Percentiles rank a stretch among this genome's conserved stretches.
These are phyloP conservation scores for Thereuonema tuberculata DNA, from an alignment of 1,140 invertebrate genomes.

Conservation along the genomic window DNA sequence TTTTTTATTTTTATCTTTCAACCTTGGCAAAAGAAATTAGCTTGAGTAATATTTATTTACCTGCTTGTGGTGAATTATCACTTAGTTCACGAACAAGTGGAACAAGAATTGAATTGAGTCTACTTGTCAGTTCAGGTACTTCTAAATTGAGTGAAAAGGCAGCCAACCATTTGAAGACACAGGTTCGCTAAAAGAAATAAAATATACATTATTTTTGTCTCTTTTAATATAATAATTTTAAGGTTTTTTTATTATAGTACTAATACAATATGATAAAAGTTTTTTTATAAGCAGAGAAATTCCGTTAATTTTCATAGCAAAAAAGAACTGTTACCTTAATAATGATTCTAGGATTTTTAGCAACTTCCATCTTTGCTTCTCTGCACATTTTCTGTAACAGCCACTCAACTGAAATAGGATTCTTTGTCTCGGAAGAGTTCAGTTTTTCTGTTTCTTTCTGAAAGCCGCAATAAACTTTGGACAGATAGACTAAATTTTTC, in stretches of 20 bases:
- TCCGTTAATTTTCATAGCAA: too few relatives aligned
- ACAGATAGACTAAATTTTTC: too few relatives aligned
- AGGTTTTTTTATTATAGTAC: too few relatives aligned
- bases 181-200: conserved; percentile 39
- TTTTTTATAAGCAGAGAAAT: too few relatives aligned
- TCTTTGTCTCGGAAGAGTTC: too few relatives aligned
- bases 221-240: too few relatives aligned
- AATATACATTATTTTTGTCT: conserved; percentile 14
- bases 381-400: conserved; percentile 49
- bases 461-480: too few relatives aligned
- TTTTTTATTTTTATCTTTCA: too few relatives aligned
- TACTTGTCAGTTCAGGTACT: conserved; percentile 32
- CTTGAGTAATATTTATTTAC: too few relatives aligned
- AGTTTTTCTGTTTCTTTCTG: too few relatives aligned
- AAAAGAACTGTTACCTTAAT: conserved; percentile 37
- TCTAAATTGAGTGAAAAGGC: conserved; percentile 44
- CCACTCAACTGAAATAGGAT: conserved; percentile 38
- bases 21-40: too few relatives aligned
- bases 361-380: conserved; percentile 55
- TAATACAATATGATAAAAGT: too few relatives aligned
- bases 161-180: conserved; percentile 57
- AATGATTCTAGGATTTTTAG: conserved; percentile 33
- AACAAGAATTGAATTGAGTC: conserved; percentile 35
- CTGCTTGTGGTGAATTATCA: conserved; percentile 17
- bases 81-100: conserved; percentile 47